Percentiles rank a stretch among this genome's conserved stretches.
These are phyloP conservation scores for Tauraco hartlaubi DNA, from an alignment of 2,797 vertebrate species.

Conservation along the genomic window DNA sequence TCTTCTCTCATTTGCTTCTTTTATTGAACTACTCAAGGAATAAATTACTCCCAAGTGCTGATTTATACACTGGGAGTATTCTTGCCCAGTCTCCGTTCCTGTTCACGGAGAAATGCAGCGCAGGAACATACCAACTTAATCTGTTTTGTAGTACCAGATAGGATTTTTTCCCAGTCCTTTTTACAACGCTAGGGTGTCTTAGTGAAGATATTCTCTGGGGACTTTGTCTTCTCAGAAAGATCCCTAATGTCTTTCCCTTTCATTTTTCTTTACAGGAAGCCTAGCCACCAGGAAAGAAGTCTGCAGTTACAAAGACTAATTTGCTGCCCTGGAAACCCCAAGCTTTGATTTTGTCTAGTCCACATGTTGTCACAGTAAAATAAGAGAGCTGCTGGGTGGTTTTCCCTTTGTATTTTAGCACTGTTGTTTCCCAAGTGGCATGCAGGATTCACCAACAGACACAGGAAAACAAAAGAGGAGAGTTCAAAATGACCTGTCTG, in stretches of 20 bases:
- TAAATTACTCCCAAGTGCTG: not conserved
- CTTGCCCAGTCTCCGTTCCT: not conserved
- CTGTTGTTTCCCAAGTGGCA: not conserved
- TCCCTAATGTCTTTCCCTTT: not conserved
- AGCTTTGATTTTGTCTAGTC: constrained; percentile 33
- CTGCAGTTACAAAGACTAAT: not conserved
- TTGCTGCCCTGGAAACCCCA: constrained; percentile 37
- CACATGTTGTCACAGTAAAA: not conserved
- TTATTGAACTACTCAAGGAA: not conserved
- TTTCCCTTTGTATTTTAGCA: not conserved
- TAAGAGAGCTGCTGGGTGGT: not conserved
- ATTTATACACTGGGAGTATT: not conserved
- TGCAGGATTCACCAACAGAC: not conserved
- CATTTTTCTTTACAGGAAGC: constrained; percentile 18
- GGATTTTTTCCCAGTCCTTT: not conserved
- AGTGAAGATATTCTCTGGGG: not conserved
- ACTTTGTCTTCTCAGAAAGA: not conserved
- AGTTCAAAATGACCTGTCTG: not conserved
- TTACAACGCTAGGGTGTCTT: not conserved
- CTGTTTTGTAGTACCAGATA: not conserved
- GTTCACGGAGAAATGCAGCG: not conserved
- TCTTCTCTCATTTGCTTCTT: not conserved
- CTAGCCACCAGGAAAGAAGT: not conserved
- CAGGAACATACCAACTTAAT: not conserved
- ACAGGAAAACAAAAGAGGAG: not conserved